Evolutionary conservation across 2,888 invertebrate species (phyloP), one percentile per base, ranked within the genome.

Genomic region (Amaurobius ferox): DNA sequence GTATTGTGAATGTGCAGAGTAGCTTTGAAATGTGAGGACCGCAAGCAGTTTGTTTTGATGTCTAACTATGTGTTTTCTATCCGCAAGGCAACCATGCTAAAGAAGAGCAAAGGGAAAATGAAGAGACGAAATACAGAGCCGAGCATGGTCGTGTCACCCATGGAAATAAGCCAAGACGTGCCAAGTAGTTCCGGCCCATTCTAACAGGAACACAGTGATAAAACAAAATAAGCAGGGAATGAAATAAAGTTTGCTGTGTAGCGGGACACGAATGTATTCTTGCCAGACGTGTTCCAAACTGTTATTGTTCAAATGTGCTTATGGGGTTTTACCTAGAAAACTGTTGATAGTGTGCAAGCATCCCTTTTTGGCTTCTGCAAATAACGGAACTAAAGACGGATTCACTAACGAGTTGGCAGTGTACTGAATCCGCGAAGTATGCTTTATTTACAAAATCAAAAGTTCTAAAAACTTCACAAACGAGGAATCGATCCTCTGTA

Each of bases 81-180:
- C 90, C 66, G 30, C 66, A 66, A 93, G 93, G 93, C 93, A 87
- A 93, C 93, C 90, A 93, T 93, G 93, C 90, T 93, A 90, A 93
- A 93, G 91, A 90, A 90, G 89, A 88, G 89, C 78, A 93, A 93
- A 90, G 92, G 92, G 89, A 93, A 93, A 90, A 92, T 92, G 89
- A 92, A 92, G 90, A 89, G 93, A 74, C 91, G 92, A 72, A 92
- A 93, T 88, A 91, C 91, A 11, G 90, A 90, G 79, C 90, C 90
- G 55, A 89, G 89, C 74, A 89, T 90, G 89, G 89, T 89, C 86
- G 89, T 89, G 67, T 88, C 89, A 9, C 88, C 88, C 23, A 88
- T 83, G 81, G 88, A 86, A 74, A 86, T 86, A 67, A 80, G 62
- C 67, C 72, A 80, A 74, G 86, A 79, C 70, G 79, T 79, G 81